Conservation (phyloP, 2,113 vertebrate genomes). For the Rafetus swinhoei region DNA sequence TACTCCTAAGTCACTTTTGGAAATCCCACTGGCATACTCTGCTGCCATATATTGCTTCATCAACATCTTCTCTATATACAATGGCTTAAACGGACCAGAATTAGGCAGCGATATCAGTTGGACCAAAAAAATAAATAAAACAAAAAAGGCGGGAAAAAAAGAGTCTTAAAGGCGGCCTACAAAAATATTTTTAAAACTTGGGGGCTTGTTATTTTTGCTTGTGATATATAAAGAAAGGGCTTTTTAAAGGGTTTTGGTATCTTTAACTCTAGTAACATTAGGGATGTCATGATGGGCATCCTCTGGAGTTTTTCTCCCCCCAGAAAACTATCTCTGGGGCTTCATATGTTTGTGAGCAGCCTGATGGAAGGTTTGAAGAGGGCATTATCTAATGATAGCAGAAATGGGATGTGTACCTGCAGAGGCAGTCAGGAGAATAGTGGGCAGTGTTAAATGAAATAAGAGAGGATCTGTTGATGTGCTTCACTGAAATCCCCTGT, state of each 20-base stretch:
- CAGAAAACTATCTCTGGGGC: neutral
- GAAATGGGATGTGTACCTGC: neutral
- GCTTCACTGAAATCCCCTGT: neutral
- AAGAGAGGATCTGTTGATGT: neutral
- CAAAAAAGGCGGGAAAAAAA: neutral
- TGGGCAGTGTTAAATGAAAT: accelerated
- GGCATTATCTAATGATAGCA: neutral
- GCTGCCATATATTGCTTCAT: neutral
- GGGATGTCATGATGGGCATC: accelerated
- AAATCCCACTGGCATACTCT: neutral
- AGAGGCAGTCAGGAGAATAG: neutral
- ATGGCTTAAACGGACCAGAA: neutral
- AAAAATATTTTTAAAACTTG: neutral
- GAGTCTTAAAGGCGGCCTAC: neutral
- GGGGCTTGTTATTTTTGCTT: neutral
- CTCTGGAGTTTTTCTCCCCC: neutral
- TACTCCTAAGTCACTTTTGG: neutral
- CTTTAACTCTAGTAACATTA: neutral
- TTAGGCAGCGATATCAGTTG: neutral
- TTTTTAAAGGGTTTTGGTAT: neutral
- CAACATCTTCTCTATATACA: neutral
- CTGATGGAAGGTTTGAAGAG: neutral
- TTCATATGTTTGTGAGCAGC: neutral
- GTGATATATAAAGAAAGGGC: neutral
- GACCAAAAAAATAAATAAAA: neutral